Conservation (phyloP, 2,797 vertebrate genomes). For the Melanotaenia maccullochi region DNA sequence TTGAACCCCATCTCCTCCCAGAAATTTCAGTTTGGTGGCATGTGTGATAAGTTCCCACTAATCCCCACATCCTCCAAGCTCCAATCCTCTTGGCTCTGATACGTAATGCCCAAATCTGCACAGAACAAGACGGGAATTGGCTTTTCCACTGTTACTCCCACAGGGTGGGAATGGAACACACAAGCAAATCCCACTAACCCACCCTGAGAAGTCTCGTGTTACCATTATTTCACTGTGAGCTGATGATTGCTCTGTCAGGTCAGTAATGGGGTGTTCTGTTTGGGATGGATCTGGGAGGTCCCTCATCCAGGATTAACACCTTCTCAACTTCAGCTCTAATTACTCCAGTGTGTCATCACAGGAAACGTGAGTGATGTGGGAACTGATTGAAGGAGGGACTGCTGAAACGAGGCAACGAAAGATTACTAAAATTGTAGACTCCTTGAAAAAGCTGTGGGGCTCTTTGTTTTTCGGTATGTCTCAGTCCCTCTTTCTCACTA, state of each 20-base stretch:
- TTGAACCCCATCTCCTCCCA: conserved; percentile 16
- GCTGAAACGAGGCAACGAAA: conserved; percentile 42
- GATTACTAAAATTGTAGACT: conserved; percentile 18
- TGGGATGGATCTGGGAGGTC: conserved; percentile 48
- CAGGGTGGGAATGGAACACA: conserved; percentile 54
- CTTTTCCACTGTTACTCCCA: conserved; percentile 60
- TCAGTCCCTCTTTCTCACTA: neutral
- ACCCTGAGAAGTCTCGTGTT: conserved; percentile 53
- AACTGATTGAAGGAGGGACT: conserved; percentile 26
- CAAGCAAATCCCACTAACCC: conserved; percentile 46
- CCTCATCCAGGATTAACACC: conserved; percentile 62
- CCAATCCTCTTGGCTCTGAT: conserved; percentile 50
- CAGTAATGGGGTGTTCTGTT: conserved; percentile 50
- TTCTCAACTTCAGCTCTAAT: conserved; percentile 61
- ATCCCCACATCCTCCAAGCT: conserved; percentile 64
- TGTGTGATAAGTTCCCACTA: conserved; percentile 60
- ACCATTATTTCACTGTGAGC: conserved; percentile 52
- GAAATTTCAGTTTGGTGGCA: conserved; percentile 53
- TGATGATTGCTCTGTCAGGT: conserved; percentile 33
- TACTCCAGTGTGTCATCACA: conserved; percentile 55
- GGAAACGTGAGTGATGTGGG: conserved; percentile 44
- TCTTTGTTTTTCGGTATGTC: conserved; percentile 29
- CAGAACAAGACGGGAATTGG: conserved; percentile 60
- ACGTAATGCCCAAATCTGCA: conserved; percentile 55
- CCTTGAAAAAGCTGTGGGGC: conserved; percentile 15